Percentiles rank a stretch among this genome's conserved stretches.
These are phyloP conservation scores for Meloidogyne floridensis DNA, from an alignment of 1,140 invertebrate species.

Conservation along the genomic window DNA sequence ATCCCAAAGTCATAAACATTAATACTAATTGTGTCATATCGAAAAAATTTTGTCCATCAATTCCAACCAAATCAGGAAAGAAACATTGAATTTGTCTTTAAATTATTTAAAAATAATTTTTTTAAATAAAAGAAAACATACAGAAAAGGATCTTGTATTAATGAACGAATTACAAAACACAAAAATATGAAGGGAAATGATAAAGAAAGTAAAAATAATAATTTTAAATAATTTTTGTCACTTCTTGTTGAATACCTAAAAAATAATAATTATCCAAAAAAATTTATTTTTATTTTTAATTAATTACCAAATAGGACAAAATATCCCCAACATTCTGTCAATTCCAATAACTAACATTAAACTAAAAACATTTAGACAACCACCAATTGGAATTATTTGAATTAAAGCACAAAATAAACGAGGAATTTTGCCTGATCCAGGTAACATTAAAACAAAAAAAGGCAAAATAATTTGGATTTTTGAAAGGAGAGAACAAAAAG, in stretches of 20 bases:
- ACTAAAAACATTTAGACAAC: neutral
- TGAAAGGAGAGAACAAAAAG: neutral
- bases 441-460: neutral
- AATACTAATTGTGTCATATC: neutral
- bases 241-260: neutral
- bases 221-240: neutral
- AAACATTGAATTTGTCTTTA: neutral
- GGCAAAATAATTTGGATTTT: neutral
- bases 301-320: neutral
- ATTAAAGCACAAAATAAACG: neutral
- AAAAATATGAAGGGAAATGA: neutral
- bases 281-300: neutral
- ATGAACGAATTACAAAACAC: neutral
- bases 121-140: neutral
- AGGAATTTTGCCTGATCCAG: neutral
- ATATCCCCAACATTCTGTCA: neutral
- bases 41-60: neutral
- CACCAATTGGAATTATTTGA: constrained; percentile 4
- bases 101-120: neutral
- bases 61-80: neutral
- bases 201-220: neutral
- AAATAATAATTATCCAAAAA: neutral
- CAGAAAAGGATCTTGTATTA: neutral
- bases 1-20: neutral
- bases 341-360: neutral